phyloP scores from a whole-genome alignment of 1,140 invertebrate genomes.

The Trichonephila clavata region DNA sequence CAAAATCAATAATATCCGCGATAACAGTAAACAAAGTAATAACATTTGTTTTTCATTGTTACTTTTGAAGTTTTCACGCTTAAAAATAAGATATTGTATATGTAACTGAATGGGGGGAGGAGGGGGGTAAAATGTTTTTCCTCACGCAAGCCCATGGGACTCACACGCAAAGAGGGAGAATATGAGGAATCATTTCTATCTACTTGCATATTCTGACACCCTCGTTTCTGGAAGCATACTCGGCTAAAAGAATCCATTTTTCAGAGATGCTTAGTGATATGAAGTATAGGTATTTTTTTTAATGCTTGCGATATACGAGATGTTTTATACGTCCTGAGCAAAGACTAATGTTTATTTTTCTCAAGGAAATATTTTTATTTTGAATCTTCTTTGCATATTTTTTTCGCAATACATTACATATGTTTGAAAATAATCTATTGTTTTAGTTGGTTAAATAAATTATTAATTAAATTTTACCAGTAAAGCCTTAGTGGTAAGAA shows the following conservation, averaged over 20 bases:
- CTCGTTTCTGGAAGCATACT: background rate
- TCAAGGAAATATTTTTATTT: no score
- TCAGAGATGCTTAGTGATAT: background rate
- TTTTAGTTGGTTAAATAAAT: no score
- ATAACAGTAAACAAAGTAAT: background rate
- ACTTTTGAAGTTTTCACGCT: background rate
- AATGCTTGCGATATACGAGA: background rate
- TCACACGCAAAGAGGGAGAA: background rate
- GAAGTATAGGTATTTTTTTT: background rate
- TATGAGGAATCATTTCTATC: background rate
- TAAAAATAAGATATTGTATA: background rate
- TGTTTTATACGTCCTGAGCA: background rate
- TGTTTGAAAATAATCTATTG: no score
- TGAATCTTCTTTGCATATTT: no score
- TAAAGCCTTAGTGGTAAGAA: no score
- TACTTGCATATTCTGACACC: background rate
- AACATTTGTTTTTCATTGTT: background rate
- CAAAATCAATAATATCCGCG: background rate
- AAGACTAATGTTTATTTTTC: background rate
- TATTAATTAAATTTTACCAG: no score
- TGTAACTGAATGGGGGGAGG: background rate
- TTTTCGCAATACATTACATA: no score
- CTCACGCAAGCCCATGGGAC: background rate
- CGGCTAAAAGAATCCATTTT: background rate
- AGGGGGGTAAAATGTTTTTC: background rate